These are phyloP conservation scores for Himalopsyche japonica DNA, from an alignment of 2,888 invertebrate genomes.

Conservation along the genomic window DNA sequence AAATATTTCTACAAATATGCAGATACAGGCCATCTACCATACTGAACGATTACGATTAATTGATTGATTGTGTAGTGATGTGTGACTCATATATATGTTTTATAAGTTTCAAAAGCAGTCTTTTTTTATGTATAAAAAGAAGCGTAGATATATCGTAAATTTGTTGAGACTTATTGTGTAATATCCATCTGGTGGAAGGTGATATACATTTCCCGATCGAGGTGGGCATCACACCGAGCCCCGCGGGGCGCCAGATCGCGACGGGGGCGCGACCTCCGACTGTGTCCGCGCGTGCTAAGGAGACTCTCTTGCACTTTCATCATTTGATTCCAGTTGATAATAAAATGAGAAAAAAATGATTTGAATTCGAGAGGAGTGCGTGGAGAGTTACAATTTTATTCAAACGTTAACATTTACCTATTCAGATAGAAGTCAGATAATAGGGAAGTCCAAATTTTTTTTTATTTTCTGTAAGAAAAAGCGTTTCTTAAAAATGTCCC, in stretches of 20 bases:
- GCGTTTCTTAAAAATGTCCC: too few relatives aligned
- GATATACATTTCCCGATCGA: neutral
- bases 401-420: too few relatives aligned
- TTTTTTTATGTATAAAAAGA: too few relatives aligned
- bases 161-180: neutral
- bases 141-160: neutral
- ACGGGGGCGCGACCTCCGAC: neutral
- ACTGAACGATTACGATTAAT: too few relatives aligned
- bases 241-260: constrained; percentile 1
- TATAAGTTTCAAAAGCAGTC: too few relatives aligned
- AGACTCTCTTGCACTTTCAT: neutral
- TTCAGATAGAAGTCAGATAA: too few relatives aligned
- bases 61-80: too few relatives aligned
- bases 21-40: too few relatives aligned
- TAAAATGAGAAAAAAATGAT: neutral
- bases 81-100: too few relatives aligned
- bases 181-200: neutral
- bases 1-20: too few relatives aligned
- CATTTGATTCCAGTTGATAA: neutral
- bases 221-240: constrained; percentile 11
- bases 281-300: neutral
- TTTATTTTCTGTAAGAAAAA: too few relatives aligned
- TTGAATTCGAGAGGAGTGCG: neutral
- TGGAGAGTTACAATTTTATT: neutral
- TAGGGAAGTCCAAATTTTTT: too few relatives aligned